Evolutionary conservation across 2,797 vertebrate species (phyloP).

Genomic region (Myotis planiceps): DNA sequence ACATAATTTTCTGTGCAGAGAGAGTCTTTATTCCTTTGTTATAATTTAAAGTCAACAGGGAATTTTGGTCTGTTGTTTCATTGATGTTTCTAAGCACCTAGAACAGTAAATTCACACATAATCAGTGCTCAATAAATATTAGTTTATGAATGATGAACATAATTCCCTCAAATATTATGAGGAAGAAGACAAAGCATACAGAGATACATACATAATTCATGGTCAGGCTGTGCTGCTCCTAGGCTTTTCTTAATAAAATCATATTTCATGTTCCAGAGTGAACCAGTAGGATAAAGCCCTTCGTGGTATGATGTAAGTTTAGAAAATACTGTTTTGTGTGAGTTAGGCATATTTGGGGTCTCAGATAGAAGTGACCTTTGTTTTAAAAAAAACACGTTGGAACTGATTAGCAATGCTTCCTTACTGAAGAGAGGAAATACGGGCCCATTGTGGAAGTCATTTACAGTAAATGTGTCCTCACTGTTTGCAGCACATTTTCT

Average conservation of each 20-base stretch:
- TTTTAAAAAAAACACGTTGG: not conserved
- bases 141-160: not conserved
- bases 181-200: not conserved
- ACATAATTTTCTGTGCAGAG: not conserved
- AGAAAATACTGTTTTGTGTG: not conserved
- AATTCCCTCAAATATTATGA: not conserved
- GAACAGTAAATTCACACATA: not conserved
- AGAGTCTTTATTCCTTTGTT: not conserved
- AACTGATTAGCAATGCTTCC: not conserved
- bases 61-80: not conserved
- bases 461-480: not conserved
- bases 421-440: not conserved
- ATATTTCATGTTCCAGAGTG: not conserved
- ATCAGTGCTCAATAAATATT: not conserved
- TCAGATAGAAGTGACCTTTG: not conserved
- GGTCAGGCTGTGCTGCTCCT: not conserved
- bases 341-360: not conserved
- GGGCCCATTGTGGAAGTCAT: not conserved
- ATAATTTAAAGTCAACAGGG: not conserved
- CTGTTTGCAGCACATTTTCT: not conserved
- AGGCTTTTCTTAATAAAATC: not conserved
- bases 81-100: not conserved
- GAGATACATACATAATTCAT: not conserved
- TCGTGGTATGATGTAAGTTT: not conserved
- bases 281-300: not conserved